Percentiles rank a stretch among this genome's conserved stretches.
Conservation (phyloP, 2,113 vertebrate species). For the Phycodurus eques region DNA sequence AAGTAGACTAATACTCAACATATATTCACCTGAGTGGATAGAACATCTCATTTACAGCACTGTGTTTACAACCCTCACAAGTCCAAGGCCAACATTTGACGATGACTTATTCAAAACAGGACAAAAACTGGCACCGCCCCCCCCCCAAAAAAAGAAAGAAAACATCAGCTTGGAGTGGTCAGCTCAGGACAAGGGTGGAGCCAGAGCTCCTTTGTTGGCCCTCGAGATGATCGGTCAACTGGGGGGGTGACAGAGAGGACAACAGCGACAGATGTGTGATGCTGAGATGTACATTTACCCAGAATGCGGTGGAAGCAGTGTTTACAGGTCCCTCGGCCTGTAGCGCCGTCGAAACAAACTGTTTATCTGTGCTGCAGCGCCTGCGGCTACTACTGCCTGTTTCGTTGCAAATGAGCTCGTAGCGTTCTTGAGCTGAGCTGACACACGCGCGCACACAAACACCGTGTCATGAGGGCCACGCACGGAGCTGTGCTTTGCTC, state of each 20-base stretch:
- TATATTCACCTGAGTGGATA: slow-evolving; percentile 7
- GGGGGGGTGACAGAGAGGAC: slow-evolving; percentile 67
- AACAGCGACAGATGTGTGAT: slow-evolving; percentile 58
- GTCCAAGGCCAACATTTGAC: slow-evolving; percentile 41
- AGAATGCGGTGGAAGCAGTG: slow-evolving; percentile 60
- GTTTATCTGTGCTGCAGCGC: slow-evolving; percentile 64
- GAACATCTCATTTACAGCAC: slow-evolving; percentile 28
- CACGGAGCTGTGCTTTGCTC: slow-evolving; percentile 40
- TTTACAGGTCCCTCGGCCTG: slow-evolving; percentile 64
- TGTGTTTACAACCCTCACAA: slow-evolving; percentile 35
- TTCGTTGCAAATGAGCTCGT: slow-evolving; percentile 63
- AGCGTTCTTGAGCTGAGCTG: slow-evolving; percentile 64
- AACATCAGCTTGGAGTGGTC: slow-evolving; percentile 26
- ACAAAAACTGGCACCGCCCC: neutral
- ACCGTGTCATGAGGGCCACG: slow-evolving; percentile 41
- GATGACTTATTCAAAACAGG: slow-evolving; percentile 56
- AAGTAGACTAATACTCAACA: slow-evolving; percentile 11
- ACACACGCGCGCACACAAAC: slow-evolving; percentile 39
- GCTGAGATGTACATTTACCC: slow-evolving; percentile 64
- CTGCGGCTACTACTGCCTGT: slow-evolving; percentile 58
- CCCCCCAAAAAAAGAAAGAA: neutral
- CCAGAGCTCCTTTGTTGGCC: slow-evolving; percentile 29
- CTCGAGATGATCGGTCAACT: slow-evolving; percentile 49
- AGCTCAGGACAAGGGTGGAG: slow-evolving; percentile 30
- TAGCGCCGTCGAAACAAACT: slow-evolving; percentile 65